A percentile compares a stretch with the other conserved stretches of the same genome.
These are phyloP conservation scores for Aleiodes leptofemur DNA, from an alignment of 2,888 invertebrate genomes.

Conservation along the genomic window DNA sequence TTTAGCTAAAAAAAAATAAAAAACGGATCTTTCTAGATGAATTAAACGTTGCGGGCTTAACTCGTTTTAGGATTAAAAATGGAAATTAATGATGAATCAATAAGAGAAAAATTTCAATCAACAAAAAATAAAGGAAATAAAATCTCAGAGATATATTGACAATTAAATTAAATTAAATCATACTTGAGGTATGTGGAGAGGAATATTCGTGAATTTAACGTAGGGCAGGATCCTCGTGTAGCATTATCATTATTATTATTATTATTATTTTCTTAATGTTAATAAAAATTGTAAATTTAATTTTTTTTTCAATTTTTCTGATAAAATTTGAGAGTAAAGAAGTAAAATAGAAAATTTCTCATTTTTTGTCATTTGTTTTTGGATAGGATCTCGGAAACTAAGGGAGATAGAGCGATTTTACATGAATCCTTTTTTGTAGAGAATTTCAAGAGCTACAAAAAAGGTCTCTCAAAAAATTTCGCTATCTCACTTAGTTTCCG, in stretches of 20 bases:
- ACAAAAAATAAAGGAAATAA: not conserved
- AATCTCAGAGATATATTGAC: constrained; percentile 27
- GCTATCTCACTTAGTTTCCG: no score
- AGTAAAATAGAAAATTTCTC: no score
- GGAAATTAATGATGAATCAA: not conserved
- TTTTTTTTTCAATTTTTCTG: no score
- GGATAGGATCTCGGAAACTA: no score
- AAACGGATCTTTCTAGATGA: constrained; percentile 4
- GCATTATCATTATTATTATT: not conserved
- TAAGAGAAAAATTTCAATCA: not conserved
- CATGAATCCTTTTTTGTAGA: no score
- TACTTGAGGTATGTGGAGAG: not conserved
- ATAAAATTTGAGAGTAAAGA: no score
- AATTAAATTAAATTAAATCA: constrained; percentile 2
- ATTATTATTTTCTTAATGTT: not conserved
- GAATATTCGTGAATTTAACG: constrained; percentile 15
- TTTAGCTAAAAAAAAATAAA: constrained; percentile 10
- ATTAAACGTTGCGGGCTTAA: constrained; percentile 15
- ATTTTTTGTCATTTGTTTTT: no score
- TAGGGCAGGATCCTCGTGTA: constrained; percentile 22
- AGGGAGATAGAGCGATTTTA: no score
- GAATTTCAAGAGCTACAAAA: no score
- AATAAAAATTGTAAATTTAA: no score
- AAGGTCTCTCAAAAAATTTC: no score
- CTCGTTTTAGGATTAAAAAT: constrained; percentile 10